A percentile compares a stretch with the other conserved stretches of the same genome.
Conservation (phyloP, 1,140 invertebrate species). For the Solenopsis fugax region DNA sequence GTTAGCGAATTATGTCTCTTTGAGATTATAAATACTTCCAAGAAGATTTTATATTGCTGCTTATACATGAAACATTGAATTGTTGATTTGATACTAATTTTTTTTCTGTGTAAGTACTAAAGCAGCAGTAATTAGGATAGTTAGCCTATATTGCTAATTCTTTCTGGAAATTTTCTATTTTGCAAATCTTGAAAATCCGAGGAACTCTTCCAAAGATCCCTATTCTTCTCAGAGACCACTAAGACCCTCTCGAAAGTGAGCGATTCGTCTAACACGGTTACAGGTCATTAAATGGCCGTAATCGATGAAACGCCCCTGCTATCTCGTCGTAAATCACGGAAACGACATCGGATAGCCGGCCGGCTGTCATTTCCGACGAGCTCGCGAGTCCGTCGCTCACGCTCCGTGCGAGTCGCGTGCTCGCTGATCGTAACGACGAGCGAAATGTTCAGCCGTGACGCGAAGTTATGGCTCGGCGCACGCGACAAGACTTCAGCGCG, state of each 20-base stretch:
- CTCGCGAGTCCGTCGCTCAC: conserved; percentile 29
- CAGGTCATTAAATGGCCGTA: conserved; percentile 34
- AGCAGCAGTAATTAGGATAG: too few species aligned
- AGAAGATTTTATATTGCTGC: too few species aligned
- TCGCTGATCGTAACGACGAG: conserved; percentile 61
- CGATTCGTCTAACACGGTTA: conserved; percentile 27
- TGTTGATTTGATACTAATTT: too few species aligned
- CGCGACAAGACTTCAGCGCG: conserved; percentile 65
- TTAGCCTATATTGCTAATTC: not conserved
- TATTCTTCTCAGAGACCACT: not conserved
- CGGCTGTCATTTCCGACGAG: conserved; percentile 62
- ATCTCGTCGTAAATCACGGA: conserved; percentile 68
- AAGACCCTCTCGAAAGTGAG: not conserved
- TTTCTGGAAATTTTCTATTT: not conserved
- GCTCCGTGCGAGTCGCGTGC: conserved; percentile 72
- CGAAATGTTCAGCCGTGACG: conserved; percentile 71
- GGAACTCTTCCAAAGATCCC: not conserved
- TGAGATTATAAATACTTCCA: too few species aligned
- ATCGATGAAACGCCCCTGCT: conserved; percentile 37
- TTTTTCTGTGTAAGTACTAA: too few species aligned
- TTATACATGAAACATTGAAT: too few species aligned
- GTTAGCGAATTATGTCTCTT: too few species aligned
- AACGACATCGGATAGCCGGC: conserved; percentile 57
- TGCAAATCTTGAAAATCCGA: not conserved
- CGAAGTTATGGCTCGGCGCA: conserved; percentile 64